Base-by-base conservation (phyloP, 2,113 vertebrate species). In the Urocolius indicus region DNA sequence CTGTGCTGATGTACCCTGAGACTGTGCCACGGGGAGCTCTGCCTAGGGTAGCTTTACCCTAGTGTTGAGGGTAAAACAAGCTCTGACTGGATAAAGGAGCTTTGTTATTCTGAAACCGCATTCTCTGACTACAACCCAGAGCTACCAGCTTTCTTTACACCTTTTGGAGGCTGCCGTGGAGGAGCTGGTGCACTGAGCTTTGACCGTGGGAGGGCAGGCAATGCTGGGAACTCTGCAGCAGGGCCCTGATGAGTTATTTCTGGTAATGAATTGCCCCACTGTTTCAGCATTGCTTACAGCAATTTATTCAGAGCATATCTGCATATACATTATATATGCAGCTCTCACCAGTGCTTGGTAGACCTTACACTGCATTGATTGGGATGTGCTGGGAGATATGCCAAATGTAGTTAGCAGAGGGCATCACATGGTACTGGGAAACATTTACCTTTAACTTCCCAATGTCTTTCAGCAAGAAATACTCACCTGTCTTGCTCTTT, bases 301-400 rank as follows among this genome's bases (percentile, higher is more conserved):
- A 68, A 89, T 86, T 90, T 78, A 92, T 84, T 76, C 81, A 38
- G 73, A n/a, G 62, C 57, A 9, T 78, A 94, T 93, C 91, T 95
- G 93, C 86, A 90, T 94, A 78, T 52, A 63, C 48, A 61, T 92
- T 93, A 89, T 17, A 71, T 9, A 68, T 43, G 66, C 80, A 93
- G 52, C 51, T 75, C 72, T 81, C 58, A 66, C 61, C 48, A 74
- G 1, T 1, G 58, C 36, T 62, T 38, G 66, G 69, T 65, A 78
- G 74, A 61, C 27, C 52, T 72, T 11, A 76, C 5, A 55, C 41
- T 77, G 67, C 79, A 84, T 21, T 61, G 95, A 91, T 43, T 68
- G 57, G 89, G 93, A 51, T 36, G 38, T 51, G 61, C 72, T 82
- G 87, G 83, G 90, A 88, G 71, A 83, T 27, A 52, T 5, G 79